Percentiles rank a stretch among this genome's conserved stretches.
phyloP scores from a whole-genome alignment of 2,113 vertebrate species.

The Corydoras maculifer region DNA sequence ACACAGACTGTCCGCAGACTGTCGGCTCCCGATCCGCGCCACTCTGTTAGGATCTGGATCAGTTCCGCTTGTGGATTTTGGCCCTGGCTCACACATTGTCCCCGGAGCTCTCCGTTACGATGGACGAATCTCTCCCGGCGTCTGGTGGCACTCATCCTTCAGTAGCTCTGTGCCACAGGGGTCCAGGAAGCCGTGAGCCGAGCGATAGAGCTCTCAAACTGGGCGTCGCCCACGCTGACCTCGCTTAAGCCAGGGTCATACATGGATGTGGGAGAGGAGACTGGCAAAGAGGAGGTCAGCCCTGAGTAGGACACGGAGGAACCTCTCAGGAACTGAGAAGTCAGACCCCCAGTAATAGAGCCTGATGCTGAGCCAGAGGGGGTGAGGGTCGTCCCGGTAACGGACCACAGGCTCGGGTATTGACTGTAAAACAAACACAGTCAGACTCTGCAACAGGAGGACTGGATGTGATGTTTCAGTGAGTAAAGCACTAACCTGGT shows the following conservation, averaged over 20 bases:
- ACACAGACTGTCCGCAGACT: too few species aligned
- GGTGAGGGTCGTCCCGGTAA: constrained; percentile 63
- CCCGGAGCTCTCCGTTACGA: not conserved
- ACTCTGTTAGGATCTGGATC: too few species aligned
- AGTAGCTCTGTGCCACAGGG: constrained; percentile 72
- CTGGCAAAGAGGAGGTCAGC: constrained; percentile 66
- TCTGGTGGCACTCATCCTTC: constrained; percentile 17
- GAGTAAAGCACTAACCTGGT: constrained; percentile 45
- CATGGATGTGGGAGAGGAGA: constrained; percentile 68
- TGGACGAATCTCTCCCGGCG: not conserved
- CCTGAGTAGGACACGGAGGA: constrained; percentile 65
- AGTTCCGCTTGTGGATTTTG: too few species aligned
- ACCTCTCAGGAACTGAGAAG: constrained; percentile 69
- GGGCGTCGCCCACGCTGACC: constrained; percentile 60
- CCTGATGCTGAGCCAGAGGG: constrained; percentile 62
- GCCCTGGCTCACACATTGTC: too few species aligned
- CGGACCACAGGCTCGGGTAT: constrained; percentile 72
- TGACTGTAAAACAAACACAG: constrained; percentile 52
- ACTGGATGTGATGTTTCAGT: too few species aligned
- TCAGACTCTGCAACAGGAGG: too few species aligned
- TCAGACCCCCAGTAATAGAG: constrained; percentile 62
- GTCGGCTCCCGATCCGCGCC: too few species aligned
- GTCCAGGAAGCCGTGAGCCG: constrained; percentile 69
- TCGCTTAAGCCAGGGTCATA: constrained; percentile 66
- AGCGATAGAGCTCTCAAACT: constrained; percentile 73